Conservation (phyloP, 2,113 vertebrate species). For the Arenaria interpres region DNA sequence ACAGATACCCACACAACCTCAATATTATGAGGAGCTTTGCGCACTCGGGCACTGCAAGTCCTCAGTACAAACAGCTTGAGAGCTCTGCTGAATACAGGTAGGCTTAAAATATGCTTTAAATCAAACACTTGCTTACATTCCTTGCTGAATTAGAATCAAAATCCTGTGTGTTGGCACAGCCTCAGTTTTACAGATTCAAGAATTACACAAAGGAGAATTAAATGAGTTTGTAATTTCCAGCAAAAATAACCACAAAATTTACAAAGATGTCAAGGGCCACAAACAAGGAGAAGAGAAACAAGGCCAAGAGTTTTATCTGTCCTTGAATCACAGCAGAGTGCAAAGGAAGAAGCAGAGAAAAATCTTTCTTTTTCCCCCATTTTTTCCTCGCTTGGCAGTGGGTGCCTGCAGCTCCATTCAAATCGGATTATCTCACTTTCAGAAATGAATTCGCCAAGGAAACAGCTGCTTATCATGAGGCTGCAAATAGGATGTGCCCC, state of each 20-base stretch:
- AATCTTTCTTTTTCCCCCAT: not conserved
- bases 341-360: not conserved
- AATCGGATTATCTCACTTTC: slow-evolving; percentile 43
- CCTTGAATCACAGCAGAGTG: not conserved
- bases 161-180: not conserved
- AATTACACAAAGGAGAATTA: not conserved
- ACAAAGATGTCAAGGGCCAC: not conserved
- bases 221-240: not conserved
- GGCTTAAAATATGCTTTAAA: not conserved
- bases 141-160: not conserved
- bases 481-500: not conserved
- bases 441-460: slow-evolving; percentile 5
- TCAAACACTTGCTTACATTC: not conserved
- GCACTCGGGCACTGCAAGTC: not conserved
- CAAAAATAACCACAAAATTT: not conserved
- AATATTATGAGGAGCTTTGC: not conserved
- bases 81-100: not conserved
- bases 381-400: not conserved
- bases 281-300: not conserved
- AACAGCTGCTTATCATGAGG: slow-evolving; percentile 26
- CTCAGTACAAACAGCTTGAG: not conserved
- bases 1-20: not conserved
- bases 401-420: slow-evolving; percentile 12
- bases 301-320: slow-evolving; percentile 30
- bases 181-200: not conserved